phyloP scores from a whole-genome alignment of 2,113 vertebrate species.

The Anthoscopus minutus region DNA sequence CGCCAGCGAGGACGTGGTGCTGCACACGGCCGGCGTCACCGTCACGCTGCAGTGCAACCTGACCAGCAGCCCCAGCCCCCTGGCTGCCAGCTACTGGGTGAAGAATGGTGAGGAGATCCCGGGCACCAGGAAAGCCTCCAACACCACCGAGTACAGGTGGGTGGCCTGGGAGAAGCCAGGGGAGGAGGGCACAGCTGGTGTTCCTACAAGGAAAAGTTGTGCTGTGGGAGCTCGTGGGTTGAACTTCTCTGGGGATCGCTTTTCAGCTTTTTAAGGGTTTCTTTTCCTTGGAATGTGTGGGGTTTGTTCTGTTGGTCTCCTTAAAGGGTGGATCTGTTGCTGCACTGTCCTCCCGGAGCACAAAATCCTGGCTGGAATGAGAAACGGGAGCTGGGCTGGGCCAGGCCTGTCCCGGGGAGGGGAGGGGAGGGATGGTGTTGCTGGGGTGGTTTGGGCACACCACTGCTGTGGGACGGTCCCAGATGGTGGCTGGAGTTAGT shows the following conservation, averaged over 20 bases:
- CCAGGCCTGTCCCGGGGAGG: no score
- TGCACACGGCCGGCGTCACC: slow-evolving; percentile 52
- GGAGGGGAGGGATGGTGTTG: not conserved
- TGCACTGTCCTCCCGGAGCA: not conserved
- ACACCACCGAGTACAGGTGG: slow-evolving; percentile 83
- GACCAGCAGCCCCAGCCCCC: slow-evolving; percentile 80
- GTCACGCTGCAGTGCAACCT: slow-evolving; percentile 90
- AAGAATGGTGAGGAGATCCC: slow-evolving; percentile 88
- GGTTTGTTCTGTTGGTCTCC: not conserved
- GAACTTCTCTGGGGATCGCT: no score
- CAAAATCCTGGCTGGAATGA: not conserved
- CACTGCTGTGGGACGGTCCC: not conserved
- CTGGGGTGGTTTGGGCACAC: not conserved
- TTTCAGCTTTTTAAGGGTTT: not conserved
- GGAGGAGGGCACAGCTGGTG: not conserved
- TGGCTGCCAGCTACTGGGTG: slow-evolving; percentile 88
- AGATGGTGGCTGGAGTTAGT: not conserved
- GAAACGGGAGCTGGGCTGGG: not conserved
- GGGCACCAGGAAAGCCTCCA: slow-evolving; percentile 73
- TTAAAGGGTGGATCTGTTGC: not conserved
- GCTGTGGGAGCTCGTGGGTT: no score
- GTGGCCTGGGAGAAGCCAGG: no score
- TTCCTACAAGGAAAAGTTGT: not conserved
- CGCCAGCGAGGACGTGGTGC: slow-evolving; percentile 81
- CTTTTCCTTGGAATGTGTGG: not conserved